These are phyloP conservation scores for Apocheima hispidaria DNA, from an alignment of 2,888 invertebrate species.

Conservation along the genomic window DNA sequence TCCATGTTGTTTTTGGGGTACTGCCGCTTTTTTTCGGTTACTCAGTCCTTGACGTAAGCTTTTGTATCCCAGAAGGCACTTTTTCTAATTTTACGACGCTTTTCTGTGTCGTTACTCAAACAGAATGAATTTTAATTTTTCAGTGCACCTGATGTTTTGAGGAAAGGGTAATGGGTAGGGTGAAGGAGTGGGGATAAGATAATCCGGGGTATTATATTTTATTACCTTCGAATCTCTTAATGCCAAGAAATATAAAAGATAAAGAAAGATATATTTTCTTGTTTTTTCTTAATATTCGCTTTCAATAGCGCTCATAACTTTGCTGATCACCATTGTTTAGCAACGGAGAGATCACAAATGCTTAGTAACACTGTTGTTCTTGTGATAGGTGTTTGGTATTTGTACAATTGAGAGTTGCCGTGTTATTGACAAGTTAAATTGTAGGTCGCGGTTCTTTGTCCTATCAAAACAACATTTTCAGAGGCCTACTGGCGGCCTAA, in stretches of 20 bases:
- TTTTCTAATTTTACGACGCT: conserved; percentile 79
- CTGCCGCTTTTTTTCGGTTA: conserved; percentile 10
- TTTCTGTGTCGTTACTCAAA: conserved; percentile 68
- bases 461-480: no score
- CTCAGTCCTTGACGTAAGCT: conserved; percentile 17
- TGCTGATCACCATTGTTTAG: no score
- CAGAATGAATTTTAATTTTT: conserved; percentile 63
- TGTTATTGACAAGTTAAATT: no score
- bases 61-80: conserved; percentile 50
- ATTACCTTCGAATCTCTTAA: conserved; percentile 20
- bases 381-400: no score
- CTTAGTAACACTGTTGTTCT: no score
- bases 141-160: conserved; percentile 59
- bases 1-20: neutral
- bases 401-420: no score
- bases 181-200: conserved; percentile 19
- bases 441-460: no score
- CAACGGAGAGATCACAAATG: no score
- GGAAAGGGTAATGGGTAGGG: conserved; percentile 37
- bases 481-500: no score
- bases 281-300: no score
- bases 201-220: conserved; percentile 31
- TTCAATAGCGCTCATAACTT: no score
- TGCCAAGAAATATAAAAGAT: neutral
- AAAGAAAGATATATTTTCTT: neutral